Evolutionary conservation across 2,888 invertebrate genomes (phyloP).

Genomic region (Ecdyonurus torrentis): DNA sequence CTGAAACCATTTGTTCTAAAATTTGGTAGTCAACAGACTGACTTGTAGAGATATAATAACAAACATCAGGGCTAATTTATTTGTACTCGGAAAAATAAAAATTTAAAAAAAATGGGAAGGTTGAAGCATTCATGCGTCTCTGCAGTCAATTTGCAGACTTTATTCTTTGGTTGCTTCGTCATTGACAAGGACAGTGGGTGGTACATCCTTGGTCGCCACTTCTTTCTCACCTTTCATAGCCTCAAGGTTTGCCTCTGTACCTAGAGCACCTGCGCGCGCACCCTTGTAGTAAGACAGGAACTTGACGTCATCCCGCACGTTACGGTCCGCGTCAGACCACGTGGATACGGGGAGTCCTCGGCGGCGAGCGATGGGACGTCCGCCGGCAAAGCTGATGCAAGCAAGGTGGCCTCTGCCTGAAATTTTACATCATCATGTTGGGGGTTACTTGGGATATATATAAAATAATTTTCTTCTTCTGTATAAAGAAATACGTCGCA

Average conservation of each 20-base stretch:
- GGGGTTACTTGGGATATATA: no score
- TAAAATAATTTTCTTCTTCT: no score
- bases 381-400: constrained; percentile 68
- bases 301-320: constrained; percentile 70
- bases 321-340: constrained; percentile 44
- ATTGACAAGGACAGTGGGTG: neutral
- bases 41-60: no score
- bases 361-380: constrained; percentile 58
- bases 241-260: constrained; percentile 29
- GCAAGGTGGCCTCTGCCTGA: constrained; percentile 72
- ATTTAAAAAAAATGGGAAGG: no score
- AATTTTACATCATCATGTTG: no score
- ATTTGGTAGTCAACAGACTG: no score
- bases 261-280: constrained; percentile 50
- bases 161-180: neutral
- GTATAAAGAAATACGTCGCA: no score
- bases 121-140: no score
- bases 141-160: no score
- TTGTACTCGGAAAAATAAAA: no score
- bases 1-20: no score
- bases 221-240: neutral
- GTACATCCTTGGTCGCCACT: neutral
- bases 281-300: constrained; percentile 75
- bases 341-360: constrained; percentile 41
- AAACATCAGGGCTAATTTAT: no score